Base-by-base conservation (phyloP, 2,113 vertebrate genomes). In the Chaetops frenatus region DNA sequence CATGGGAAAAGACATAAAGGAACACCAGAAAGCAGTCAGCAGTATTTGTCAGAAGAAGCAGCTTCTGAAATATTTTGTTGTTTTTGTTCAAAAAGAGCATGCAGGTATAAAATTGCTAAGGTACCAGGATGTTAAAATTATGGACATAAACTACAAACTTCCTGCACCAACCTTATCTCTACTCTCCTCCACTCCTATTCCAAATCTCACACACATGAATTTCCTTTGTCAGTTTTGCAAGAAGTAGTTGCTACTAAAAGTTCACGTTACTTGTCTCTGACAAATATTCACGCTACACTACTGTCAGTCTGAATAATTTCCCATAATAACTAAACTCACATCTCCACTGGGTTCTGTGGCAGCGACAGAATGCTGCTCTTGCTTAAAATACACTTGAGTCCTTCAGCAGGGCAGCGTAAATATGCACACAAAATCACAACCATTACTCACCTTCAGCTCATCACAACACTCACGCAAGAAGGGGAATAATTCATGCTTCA, bases 341-440 rank as follows among this genome's bases (percentile, higher is more conserved):
- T 40, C 40, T 56, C 48, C 79, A 72, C 21, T 8, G 38, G 36
- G 21, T 56, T 72, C 80, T 73, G 0, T 29, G 38, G 66, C 80
- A 96, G 38, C 0, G 0, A 62, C 70, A 74, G 70, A 81, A 82
- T 3, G 7, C 31, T 79, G 45, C 7, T 91, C 23, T 66, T 50
- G 21, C 33, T 94, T 65, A 56, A 92, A 92, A 83, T 56, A 73
- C 11, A 57, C 28, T 24, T 18, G 27, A 86, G 60, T 28, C 28
- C 50, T 92, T 81, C 44, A 45, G 64, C 13, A 38, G 25, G 38
- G n/a, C 20, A 67, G 53, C 57, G 35, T 7, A 83, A 77, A 69
- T 20, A 28, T 3, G 14, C 48, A n/a, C 7, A 3, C 24, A 44
- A 0, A 0, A 73, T 64, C 69, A 62, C 53, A 90, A 50, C 16